Evolutionary conservation across 2,797 vertebrate genomes (phyloP), one percentile per base, ranked within the genome.

Genomic region (Pyrocephalus nanus): DNA sequence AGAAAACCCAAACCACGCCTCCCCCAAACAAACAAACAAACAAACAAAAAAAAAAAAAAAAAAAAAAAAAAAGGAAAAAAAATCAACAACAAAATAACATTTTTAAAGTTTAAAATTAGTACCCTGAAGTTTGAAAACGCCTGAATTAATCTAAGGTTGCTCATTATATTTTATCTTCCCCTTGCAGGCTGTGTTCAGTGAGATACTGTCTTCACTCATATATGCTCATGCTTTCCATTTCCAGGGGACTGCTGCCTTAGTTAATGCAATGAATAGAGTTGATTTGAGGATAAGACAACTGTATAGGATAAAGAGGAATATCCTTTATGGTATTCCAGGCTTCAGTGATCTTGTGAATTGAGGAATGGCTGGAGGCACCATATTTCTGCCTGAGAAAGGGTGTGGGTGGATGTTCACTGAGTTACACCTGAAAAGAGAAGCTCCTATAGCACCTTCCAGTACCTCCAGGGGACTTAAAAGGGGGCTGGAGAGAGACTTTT

Each of bases 1-100:
- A 3, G 9, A 11, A 12, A 25, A 26, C 15, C 1, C 32, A 70
- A 78, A 32, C 12, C 50, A 47, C 0, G 0, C 12, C 7, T 11
- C 17, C 4, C 10, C 10, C 3, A 8, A 57, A 22, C 2, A n/a
- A 32, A n/a, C n/a, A n/a, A n/a, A n/a, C n/a, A n/a, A n/a, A n/a
- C n/a, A n/a, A n/a, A 40, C n/a, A 29, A 30, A 12, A 18, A 11
- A 18, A 23, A 71, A 42, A 51, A 45, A 36, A 32, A 38, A 38
- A n/a, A 30, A 7, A 18, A 23, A 71, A 42, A 53, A 45, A 36
- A 53, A 47, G n/a, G 22, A 22, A 11, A 19, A n/a, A 42, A 48
- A 25, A 34, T 6, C n/a, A 45, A 23, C 2, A 21, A 3, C n/a
- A 48, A 86, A 70, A 42, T 19, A 71, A 22, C 3, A 8, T 55